Evolutionary conservation across 2,888 invertebrate genomes (phyloP), one percentile per base, ranked within the genome.

Genomic region (Athetis lepigone): DNA sequence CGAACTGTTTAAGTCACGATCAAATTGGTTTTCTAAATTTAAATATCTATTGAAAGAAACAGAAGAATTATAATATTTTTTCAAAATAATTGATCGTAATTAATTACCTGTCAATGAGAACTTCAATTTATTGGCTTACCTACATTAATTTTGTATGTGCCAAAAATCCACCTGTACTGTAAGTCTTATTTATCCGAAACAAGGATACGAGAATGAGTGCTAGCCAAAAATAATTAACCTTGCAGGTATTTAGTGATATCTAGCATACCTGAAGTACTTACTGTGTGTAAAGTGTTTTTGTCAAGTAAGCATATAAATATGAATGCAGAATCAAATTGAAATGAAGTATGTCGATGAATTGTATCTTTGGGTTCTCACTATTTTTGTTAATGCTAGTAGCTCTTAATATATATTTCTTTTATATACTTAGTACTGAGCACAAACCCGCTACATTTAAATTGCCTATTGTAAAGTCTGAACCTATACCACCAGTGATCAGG

Each of bases 381-480:
- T 92, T 94, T 72, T 84, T 95, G 40, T 82, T 95, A 40, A 70
- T 92, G 59, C 86, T 95, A 60, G 94, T 95, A 49, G 89, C 80
- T 45, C 85, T 94, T 25, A 94, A 95, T 76, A 87, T 94, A 75
- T 95, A 91, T 77, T 95, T 95, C 73, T 94, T 93, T 77, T 94
- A 94, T 74, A 90, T 86, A 8, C 83, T 94, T 45, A 92, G 88
- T 54, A 85, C 87, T 65, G 82, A 87, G 25, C 88, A 76, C 77
- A 90, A 82, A 73, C 71, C 84, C 36, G 62, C 82, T 16, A 81
- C 75, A 37, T 86, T 88, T 56, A 89, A 83, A 57, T 75, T 89
- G 37, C 90, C 88, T 51, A 81, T 83, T 70, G 79, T 88, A 47
- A 91, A 90, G 78, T 70, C 89, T 66, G 90, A 91, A 69, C 64